Conservation (phyloP, 2,888 invertebrate genomes). For the Lamellibrachia satsuma region DNA sequence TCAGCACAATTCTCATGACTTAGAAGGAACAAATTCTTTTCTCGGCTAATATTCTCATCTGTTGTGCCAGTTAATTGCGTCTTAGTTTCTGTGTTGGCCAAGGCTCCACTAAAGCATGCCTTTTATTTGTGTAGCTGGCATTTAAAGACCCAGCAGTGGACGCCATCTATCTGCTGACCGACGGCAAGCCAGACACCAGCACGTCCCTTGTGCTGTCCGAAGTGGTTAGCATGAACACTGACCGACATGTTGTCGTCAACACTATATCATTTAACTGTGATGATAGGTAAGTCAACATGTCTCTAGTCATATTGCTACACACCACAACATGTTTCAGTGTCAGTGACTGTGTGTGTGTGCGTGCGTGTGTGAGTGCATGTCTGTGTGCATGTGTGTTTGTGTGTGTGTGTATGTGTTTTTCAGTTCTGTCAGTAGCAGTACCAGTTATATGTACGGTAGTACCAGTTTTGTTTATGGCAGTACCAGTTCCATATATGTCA, state of each 20-base stretch:
- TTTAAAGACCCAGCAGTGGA: slow-evolving; percentile 61
- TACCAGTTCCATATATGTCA: neutral
- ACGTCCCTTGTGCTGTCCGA: slow-evolving; percentile 61
- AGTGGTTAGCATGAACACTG: slow-evolving; percentile 57
- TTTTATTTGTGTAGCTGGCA: slow-evolving; percentile 52
- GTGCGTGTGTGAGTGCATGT: neutral
- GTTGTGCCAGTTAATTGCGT: neutral
- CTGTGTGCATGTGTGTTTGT: too few species aligned
- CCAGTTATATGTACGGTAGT: too few species aligned
- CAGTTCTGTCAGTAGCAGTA: too few species aligned
- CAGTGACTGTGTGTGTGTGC: neutral
- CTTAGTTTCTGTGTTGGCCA: neutral
- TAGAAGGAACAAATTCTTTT: neutral
- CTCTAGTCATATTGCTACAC: too few species aligned
- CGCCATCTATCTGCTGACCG: slow-evolving; percentile 65
- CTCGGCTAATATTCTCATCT: neutral
- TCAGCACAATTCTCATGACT: neutral
- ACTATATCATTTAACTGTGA: slow-evolving; percentile 66
- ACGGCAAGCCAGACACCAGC: slow-evolving; percentile 66
- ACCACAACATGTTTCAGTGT: too few species aligned
- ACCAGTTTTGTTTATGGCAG: too few species aligned
- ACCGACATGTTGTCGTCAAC: slow-evolving; percentile 58
- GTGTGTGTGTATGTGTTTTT: too few species aligned
- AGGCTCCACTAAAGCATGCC: neutral
- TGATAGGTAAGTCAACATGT: slow-evolving; percentile 53